A percentile compares a stretch with the other conserved stretches of the same genome.
phyloP scores from a whole-genome alignment of 2,797 vertebrate species.

The Ambastaia sidthimunki region DNA sequence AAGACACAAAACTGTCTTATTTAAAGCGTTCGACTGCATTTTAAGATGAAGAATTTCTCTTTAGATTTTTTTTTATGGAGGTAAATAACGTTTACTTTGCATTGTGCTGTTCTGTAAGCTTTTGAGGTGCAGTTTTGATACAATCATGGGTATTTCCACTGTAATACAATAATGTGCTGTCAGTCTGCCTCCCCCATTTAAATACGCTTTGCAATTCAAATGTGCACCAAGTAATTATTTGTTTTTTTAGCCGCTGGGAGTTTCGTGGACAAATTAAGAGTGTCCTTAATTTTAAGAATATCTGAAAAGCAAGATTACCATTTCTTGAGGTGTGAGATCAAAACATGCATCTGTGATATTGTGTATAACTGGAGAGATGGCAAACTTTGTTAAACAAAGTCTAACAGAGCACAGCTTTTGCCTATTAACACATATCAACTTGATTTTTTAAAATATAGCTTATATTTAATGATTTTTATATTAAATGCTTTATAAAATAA shows the following conservation, averaged over 20 bases:
- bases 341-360: too few relatives aligned
- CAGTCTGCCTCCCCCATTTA: neutral
- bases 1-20: too few relatives aligned
- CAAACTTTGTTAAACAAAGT: neutral
- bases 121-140: neutral
- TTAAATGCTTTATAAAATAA: neutral
- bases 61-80: neutral
- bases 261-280: too few relatives aligned
- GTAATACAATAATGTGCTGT: neutral
- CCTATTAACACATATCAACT: too few relatives aligned
- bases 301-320: too few relatives aligned
- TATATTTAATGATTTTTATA: conserved; percentile 8
- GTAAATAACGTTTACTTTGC: neutral
- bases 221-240: neutral
- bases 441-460: too few relatives aligned
- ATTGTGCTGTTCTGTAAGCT: neutral
- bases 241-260: too few relatives aligned
- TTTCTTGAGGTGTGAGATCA: too few relatives aligned
- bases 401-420: neutral
- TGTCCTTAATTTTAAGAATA: too few relatives aligned
- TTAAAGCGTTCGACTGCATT: neutral
- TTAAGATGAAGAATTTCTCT: neutral
- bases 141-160: neutral
- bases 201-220: neutral
- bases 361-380: neutral